Evolutionary conservation across 2,113 vertebrate genomes (phyloP).

Genomic region (Micronycteris hirsuta): DNA sequence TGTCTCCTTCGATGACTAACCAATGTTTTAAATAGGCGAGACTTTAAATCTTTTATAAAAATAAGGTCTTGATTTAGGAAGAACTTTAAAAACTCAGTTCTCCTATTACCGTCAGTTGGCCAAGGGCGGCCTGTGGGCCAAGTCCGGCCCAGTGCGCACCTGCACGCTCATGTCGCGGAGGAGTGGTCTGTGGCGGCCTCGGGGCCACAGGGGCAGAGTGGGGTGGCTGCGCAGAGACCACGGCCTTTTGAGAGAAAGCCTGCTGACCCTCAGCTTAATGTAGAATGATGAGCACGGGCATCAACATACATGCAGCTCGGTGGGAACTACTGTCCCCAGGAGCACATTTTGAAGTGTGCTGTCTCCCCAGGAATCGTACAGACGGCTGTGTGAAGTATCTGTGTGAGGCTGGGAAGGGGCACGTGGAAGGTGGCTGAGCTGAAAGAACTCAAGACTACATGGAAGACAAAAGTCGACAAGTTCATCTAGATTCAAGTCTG

Average conservation of each 20-base stretch:
- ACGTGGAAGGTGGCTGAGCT: accelerated
- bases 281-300: not conserved
- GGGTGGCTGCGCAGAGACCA: not conserved
- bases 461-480: not conserved
- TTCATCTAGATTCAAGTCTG: not conserved
- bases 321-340: not conserved
- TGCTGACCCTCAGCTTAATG: not conserved
- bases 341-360: not conserved
- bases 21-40: not conserved
- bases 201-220: accelerated
- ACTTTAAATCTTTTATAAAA: not conserved
- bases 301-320: not conserved
- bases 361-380: not conserved
- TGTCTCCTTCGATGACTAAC: not conserved
- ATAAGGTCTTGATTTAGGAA: not conserved
- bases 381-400: not conserved
- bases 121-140: not conserved
- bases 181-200: not conserved
- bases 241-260: not conserved
- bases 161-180: not conserved
- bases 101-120: not conserved
- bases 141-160: not conserved
- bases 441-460: not conserved
- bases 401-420: not conserved
- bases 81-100: not conserved